Evolutionary conservation across 2,797 vertebrate species (phyloP).

Genomic region (Malacoctenus gilli): DNA sequence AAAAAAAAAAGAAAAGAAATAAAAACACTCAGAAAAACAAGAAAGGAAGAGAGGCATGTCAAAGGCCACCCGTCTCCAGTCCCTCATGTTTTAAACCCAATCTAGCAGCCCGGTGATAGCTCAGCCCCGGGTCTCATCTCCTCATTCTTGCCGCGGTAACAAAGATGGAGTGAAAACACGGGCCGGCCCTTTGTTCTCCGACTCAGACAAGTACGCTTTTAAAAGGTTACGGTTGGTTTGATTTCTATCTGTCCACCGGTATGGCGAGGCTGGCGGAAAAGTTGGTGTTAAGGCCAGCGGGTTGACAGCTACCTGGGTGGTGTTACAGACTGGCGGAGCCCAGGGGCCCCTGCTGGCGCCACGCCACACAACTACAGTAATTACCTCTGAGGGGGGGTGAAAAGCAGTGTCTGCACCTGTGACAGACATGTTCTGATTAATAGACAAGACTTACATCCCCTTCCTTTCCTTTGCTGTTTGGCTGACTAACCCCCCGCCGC

Average conservation of each 20-base stretch:
- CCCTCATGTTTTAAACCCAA: conserved; percentile 66
- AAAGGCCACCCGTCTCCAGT: conserved; percentile 57
- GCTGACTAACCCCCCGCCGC: conserved; percentile 48
- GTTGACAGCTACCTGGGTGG: conserved; percentile 79
- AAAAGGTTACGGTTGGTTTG: conserved; percentile 76
- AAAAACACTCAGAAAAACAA: conserved; percentile 24
- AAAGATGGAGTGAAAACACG: conserved; percentile 64
- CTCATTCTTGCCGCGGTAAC: conserved; percentile 48
- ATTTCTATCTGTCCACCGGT: conserved; percentile 68
- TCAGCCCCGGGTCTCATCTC: conserved; percentile 53
- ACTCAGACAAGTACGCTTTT: conserved; percentile 63
- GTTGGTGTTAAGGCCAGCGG: conserved; percentile 53
- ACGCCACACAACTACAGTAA: conserved; percentile 75
- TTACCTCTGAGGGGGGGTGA: conserved; percentile 60
- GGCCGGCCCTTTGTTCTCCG: conserved; percentile 58
- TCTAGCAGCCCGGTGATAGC: conserved; percentile 58
- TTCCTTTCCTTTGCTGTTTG: conserved; percentile 52
- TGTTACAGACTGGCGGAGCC: conserved; percentile 66
- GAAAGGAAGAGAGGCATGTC: conserved; percentile 47
- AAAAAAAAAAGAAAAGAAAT: conserved; percentile 1
- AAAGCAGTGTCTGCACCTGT: conserved; percentile 66
- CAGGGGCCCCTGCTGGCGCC: conserved; percentile 71
- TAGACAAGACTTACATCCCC: conserved; percentile 62
- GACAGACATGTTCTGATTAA: conserved; percentile 78
- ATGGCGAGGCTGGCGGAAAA: conserved; percentile 57